These are phyloP conservation scores for Cryptops parisi DNA, from an alignment of 2,888 invertebrate genomes.

Conservation along the genomic window DNA sequence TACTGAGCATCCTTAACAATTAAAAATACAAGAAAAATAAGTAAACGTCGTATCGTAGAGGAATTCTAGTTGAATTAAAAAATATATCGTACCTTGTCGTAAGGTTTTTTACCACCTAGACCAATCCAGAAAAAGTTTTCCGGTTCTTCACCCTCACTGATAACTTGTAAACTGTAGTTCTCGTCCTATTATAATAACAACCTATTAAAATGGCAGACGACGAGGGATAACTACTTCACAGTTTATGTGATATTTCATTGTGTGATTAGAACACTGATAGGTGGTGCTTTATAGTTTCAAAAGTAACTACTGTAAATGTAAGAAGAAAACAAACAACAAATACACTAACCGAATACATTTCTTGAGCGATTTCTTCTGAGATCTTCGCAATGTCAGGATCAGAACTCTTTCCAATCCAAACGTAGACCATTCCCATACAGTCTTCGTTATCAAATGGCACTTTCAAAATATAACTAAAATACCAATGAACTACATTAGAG, in stretches of 20 bases:
- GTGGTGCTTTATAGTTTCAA: too few relatives aligned
- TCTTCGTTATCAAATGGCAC: slow-evolving; percentile 69
- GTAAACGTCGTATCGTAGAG: not conserved
- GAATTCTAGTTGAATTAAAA: not conserved
- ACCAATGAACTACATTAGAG: not conserved
- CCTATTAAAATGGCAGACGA: too few relatives aligned
- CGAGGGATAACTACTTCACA: too few relatives aligned
- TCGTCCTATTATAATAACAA: too few relatives aligned
- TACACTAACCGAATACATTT: slow-evolving; percentile 64
- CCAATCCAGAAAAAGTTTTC: slow-evolving; percentile 98
- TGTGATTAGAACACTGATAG: too few relatives aligned
- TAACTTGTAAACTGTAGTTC: slow-evolving; percentile 43
- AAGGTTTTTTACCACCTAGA: slow-evolving; percentile 77
- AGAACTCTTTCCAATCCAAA: slow-evolving; percentile 80
- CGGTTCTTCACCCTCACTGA: slow-evolving; percentile 89
- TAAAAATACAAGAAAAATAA: not conserved
- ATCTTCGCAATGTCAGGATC: slow-evolving; percentile 72
- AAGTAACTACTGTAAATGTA: too few relatives aligned
- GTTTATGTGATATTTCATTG: too few relatives aligned
- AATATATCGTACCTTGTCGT: slow-evolving; percentile 47
- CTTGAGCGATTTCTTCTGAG: slow-evolving; percentile 80
- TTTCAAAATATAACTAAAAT: slow-evolving; percentile 70
- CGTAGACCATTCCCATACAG: slow-evolving; percentile 73
- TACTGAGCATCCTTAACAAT: slow-evolving; percentile 49
- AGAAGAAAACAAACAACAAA: not conserved